phyloP scores from a whole-genome alignment of 2,888 invertebrate species.

The Charanyca ferruginea region DNA sequence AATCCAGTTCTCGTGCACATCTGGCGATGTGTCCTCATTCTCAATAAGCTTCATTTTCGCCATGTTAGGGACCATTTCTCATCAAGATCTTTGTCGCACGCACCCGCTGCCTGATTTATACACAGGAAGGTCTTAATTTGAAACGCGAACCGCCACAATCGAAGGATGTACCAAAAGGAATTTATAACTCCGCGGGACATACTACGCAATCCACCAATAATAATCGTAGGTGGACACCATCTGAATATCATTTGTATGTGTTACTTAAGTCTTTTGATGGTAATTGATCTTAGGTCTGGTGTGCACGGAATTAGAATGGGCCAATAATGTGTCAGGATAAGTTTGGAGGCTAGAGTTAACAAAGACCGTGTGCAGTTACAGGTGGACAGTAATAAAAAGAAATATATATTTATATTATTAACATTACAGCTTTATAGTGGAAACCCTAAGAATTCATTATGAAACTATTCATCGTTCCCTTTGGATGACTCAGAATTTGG shows the following conservation, averaged over 20 bases:
- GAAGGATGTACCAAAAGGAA: conserved; percentile 85
- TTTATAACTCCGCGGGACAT: conserved; percentile 75
- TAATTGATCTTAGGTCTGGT: conserved; percentile 71
- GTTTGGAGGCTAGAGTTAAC: conserved; percentile 52
- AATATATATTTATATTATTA: background rate
- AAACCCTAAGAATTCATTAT: background rate
- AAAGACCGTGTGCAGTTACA: background rate
- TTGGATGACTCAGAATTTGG: conserved; percentile 5
- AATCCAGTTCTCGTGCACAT: conserved; percentile 67
- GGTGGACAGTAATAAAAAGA: background rate
- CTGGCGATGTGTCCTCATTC: conserved; percentile 71
- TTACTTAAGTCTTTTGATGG: conserved; percentile 76
- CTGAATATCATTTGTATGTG: conserved; percentile 82
- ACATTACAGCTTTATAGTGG: background rate
- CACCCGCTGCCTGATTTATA: conserved; percentile 64
- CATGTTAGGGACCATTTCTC: conserved; percentile 56
- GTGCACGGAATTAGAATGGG: conserved; percentile 71
- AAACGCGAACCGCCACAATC: conserved; percentile 78
- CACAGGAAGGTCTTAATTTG: conserved; percentile 83
- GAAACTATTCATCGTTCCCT: conserved; percentile 1
- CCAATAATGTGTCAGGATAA: conserved; percentile 52
- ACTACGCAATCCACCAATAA: conserved; percentile 72
- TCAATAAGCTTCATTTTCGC: conserved; percentile 65
- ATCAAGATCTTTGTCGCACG: conserved; percentile 60
- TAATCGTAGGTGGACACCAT: conserved; percentile 82